These are phyloP conservation scores for Sciaenops ocellatus DNA, from an alignment of 2,797 vertebrate genomes.

Conservation along the genomic window DNA sequence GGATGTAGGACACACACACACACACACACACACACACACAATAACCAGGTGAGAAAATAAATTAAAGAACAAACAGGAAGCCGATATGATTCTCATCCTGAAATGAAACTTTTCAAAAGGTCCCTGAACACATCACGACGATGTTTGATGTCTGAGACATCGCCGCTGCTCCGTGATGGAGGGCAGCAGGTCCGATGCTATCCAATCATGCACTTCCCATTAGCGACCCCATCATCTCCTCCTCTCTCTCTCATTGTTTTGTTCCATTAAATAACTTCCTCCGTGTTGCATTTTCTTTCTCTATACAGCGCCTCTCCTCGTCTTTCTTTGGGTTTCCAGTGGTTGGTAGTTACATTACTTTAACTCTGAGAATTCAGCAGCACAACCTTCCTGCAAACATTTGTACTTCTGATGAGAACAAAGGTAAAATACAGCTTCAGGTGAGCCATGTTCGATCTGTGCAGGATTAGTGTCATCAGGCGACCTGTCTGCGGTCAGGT, in stretches of 20 bases:
- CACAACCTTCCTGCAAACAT: no score
- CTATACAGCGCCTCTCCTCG: no score
- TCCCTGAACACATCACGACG: constrained; percentile 17
- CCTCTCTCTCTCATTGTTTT: not conserved
- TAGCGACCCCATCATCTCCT: constrained; percentile 11
- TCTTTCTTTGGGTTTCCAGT: no score
- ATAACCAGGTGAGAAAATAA: constrained; percentile 6
- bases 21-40: constrained; percentile 24
- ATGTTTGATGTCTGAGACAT: not conserved
- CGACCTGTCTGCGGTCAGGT: not conserved
- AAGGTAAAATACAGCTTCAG: constrained; percentile 33
- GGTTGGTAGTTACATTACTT: no score
- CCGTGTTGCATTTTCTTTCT: not conserved
- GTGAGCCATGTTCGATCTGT: constrained; percentile 18
- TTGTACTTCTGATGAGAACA: not conserved
- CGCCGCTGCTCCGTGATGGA: constrained; percentile 27
- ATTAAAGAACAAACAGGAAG: constrained; percentile 20
- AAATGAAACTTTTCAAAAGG: constrained; percentile 41
- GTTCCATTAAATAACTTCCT: constrained; percentile 11
- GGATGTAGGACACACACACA: not conserved
- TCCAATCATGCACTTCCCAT: constrained; percentile 47
- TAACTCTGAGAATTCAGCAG: no score
- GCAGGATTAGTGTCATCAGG: constrained; percentile 50
- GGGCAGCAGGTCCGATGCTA: constrained; percentile 38
- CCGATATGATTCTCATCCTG: constrained; percentile 19